A percentile compares a stretch with the other conserved stretches of the same genome.
Conservation (phyloP, 2,797 vertebrate genomes). For the Sparus aurata region DNA sequence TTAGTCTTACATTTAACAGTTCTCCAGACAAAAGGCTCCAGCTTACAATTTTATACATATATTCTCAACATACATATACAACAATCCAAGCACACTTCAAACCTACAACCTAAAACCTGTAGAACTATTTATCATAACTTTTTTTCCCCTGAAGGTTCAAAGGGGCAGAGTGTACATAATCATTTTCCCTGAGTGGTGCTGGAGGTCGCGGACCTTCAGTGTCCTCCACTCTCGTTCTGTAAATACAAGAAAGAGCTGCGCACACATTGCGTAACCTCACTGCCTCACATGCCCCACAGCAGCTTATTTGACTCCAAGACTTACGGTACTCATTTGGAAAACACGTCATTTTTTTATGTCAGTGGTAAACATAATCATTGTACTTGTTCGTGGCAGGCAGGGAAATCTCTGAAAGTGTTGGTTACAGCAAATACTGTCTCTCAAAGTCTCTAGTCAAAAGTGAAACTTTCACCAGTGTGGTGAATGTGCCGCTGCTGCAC, state of each 20-base stretch:
- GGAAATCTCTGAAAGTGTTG: neutral
- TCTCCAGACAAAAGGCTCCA: neutral
- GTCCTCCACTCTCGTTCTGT: conserved; percentile 37
- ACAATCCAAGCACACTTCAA: neutral
- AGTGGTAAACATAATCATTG: neutral
- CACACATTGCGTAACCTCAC: conserved; percentile 15
- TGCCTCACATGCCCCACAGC: neutral
- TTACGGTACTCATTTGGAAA: conserved; percentile 2
- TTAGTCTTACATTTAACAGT: neutral
- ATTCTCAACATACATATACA: no score
- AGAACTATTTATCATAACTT: neutral
- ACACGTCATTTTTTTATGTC: neutral
- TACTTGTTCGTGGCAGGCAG: neutral
- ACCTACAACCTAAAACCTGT: neutral
- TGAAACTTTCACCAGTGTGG: no score
- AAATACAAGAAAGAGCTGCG: conserved; percentile 29
- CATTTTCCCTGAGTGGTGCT: conserved; percentile 28
- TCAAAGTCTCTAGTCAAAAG: neutral
- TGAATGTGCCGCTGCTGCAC: neutral
- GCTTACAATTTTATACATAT: neutral
- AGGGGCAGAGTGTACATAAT: conserved; percentile 3
- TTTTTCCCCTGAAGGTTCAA: neutral
- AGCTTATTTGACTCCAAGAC: neutral
- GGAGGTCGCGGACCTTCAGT: conserved; percentile 31
- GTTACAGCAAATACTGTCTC: neutral